These are phyloP conservation scores for Xanthia icteritia DNA, from an alignment of 2,888 invertebrate species.

Conservation along the genomic window DNA sequence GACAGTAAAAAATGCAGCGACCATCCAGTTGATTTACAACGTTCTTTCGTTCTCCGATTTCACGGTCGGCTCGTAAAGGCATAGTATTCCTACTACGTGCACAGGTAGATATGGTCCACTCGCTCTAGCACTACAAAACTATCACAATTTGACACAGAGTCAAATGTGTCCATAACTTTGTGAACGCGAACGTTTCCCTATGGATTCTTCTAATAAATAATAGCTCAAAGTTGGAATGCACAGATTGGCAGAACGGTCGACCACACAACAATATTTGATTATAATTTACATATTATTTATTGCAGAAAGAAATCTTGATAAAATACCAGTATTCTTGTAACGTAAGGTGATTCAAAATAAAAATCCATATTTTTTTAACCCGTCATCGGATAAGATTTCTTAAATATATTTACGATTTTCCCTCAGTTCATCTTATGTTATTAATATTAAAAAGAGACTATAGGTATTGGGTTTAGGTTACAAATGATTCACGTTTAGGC, in stretches of 20 bases:
- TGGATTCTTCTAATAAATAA: slow-evolving; percentile 33
- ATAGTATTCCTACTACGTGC: slow-evolving; percentile 55
- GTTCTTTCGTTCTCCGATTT: slow-evolving; percentile 77
- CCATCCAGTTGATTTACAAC: slow-evolving; percentile 79
- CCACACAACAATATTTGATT: slow-evolving; percentile 36
- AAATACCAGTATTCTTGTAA: slow-evolving; percentile 43
- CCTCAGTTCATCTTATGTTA: slow-evolving; percentile 45
- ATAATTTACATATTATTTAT: slow-evolving; percentile 50
- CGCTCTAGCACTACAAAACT: slow-evolving; percentile 25
- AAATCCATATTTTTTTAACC: slow-evolving; percentile 40
- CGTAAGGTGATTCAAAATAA: slow-evolving; percentile 26
- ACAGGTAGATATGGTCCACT: slow-evolving; percentile 39
- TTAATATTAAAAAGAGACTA: slow-evolving; percentile 47
- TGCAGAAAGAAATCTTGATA: slow-evolving; percentile 39
- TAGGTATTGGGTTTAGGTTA: slow-evolving; percentile 56
- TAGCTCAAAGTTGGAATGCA: slow-evolving; percentile 29
- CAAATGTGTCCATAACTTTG: slow-evolving; percentile 16
- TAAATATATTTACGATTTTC: slow-evolving; percentile 48
- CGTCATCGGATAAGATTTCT: slow-evolving; percentile 64
- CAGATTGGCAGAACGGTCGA: slow-evolving; percentile 21
- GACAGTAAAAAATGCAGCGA: slow-evolving; percentile 77
- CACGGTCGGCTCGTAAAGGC: slow-evolving; percentile 71
- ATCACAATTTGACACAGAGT: slow-evolving; percentile 42
- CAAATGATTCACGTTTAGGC: slow-evolving; percentile 69
- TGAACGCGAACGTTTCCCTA: slow-evolving; percentile 18